A percentile compares a stretch with the other conserved stretches of the same genome.
phyloP scores from a whole-genome alignment of 2,797 vertebrate genomes.

The Myripristis jacobus region DNA sequence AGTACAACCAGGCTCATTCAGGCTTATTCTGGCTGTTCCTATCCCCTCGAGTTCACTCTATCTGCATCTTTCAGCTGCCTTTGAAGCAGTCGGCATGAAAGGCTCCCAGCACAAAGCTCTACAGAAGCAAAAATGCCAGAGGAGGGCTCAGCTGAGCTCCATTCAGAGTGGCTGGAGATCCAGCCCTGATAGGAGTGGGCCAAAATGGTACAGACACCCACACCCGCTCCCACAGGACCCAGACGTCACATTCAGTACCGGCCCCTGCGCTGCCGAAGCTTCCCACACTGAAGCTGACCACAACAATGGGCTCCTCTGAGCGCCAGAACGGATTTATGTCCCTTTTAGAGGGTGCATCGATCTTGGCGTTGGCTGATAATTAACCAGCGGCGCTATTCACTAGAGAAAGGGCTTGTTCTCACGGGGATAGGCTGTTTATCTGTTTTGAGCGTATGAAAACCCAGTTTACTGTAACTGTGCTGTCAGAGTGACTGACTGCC shows the following conservation, averaged over 20 bases:
- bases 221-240: slow-evolving; percentile 47
- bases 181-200: slow-evolving; percentile 58
- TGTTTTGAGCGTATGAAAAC: slow-evolving; percentile 28
- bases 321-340: slow-evolving; percentile 46
- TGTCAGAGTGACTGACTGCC: slow-evolving; percentile 3
- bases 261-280: slow-evolving; percentile 20
- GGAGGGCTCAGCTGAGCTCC: slow-evolving; percentile 54
- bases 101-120: slow-evolving; percentile 58
- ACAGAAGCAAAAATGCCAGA: slow-evolving; percentile 66
- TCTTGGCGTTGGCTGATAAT: slow-evolving; percentile 57
- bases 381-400: slow-evolving; percentile 46
- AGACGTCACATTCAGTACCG: slow-evolving; percentile 22
- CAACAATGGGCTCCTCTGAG: slow-evolving; percentile 50
- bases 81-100: slow-evolving; percentile 65
- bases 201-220: slow-evolving; percentile 39
- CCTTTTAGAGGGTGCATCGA: slow-evolving; percentile 49
- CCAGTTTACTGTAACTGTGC: slow-evolving; percentile 5
- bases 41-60: slow-evolving; percentile 37
- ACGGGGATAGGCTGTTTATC: slow-evolving; percentile 29
- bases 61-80: slow-evolving; percentile 55
- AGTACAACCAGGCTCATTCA: slow-evolving; percentile 7
- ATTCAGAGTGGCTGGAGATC: slow-evolving; percentile 68
- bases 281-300: slow-evolving; percentile 24
- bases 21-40: slow-evolving; percentile 28
- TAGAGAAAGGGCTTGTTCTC: background rate